Percentiles rank a stretch among this genome's conserved stretches.
These are phyloP conservation scores for Nibea albiflora DNA, from an alignment of 2,113 vertebrate species.

Conservation along the genomic window DNA sequence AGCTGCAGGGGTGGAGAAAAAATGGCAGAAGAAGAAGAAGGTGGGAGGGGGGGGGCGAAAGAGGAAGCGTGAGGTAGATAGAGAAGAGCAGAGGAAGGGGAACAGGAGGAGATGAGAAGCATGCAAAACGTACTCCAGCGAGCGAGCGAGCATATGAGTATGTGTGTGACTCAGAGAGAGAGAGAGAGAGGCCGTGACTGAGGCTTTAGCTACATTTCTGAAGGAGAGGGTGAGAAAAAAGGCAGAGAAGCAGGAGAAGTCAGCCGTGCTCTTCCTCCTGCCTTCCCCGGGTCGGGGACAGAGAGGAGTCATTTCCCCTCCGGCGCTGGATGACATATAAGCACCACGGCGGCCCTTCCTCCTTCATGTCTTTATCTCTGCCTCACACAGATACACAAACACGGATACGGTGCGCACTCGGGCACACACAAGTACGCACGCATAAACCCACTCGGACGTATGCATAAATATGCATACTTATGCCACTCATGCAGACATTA, in stretches of 20 bases:
- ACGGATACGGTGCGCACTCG: slow-evolving; percentile 15
- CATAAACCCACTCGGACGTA: slow-evolving; percentile 32
- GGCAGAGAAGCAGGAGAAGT: slow-evolving; percentile 54
- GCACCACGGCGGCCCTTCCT: slow-evolving; percentile 51
- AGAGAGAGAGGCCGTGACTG: slow-evolving; percentile 30
- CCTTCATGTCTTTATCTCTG: slow-evolving; percentile 63
- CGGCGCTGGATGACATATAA: slow-evolving; percentile 76
- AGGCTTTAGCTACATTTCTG: slow-evolving; percentile 68
- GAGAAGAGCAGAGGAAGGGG: slow-evolving; percentile 47
- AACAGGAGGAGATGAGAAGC: slow-evolving; percentile 20
- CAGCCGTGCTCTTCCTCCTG: slow-evolving; percentile 58
- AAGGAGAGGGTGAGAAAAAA: slow-evolving; percentile 63
- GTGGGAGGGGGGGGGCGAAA: slow-evolving; percentile 29
- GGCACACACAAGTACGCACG: slow-evolving; percentile 48
- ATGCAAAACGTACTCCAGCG: slow-evolving; percentile 24
- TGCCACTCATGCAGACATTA: slow-evolving; percentile 27
- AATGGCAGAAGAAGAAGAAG: slow-evolving; percentile 30
- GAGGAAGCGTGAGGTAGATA: slow-evolving; percentile 56
- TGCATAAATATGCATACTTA: slow-evolving; percentile 64
- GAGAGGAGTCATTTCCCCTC: slow-evolving; percentile 72
- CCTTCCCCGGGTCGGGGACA: slow-evolving; percentile 58
- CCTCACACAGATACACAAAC: slow-evolving; percentile 60
- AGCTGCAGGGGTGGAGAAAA: slow-evolving; percentile 54
- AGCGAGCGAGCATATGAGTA: slow-evolving; percentile 10
- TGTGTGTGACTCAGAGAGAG: slow-evolving; percentile 34